Conservation (phyloP, 2,113 vertebrate genomes). For the Lampris incognitus region DNA sequence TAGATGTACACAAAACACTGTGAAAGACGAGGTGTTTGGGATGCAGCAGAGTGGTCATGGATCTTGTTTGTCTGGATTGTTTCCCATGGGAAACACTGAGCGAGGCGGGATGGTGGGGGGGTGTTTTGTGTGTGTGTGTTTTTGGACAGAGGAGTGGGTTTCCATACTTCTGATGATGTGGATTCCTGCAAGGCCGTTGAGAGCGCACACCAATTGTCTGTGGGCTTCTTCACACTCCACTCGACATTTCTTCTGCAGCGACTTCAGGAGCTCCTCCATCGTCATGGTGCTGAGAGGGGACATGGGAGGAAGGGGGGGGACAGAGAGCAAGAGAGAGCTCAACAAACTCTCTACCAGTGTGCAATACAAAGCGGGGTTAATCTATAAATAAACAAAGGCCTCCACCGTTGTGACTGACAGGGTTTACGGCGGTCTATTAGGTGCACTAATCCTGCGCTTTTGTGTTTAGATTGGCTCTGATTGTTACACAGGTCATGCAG, state of each 20-base stretch:
- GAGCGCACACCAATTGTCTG: conserved; percentile 94
- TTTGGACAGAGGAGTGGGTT: neutral
- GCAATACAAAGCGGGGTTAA: conserved; percentile 34
- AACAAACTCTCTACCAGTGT: conserved; percentile 17
- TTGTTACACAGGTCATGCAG: conserved; percentile 48
- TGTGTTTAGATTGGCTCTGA: conserved; percentile 10
- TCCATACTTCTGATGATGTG: conserved; percentile 96
- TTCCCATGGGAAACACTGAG: conserved; percentile 73
- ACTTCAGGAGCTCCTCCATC: conserved; percentile 96
- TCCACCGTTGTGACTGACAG: neutral
- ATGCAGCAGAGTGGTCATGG: conserved; percentile 42
- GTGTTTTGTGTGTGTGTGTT: too few relatives aligned
- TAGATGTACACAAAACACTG: conserved; percentile 35
- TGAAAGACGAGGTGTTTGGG: neutral
- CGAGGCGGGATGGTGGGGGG: neutral
- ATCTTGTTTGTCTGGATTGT: conserved; percentile 42
- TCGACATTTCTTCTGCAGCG: conserved; percentile 97
- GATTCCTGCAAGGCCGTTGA: conserved; percentile 97
- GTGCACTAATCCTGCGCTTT: neutral
- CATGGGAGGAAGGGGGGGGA: neutral
- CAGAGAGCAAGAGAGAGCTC: conserved; percentile 14
- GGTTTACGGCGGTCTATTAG: conserved; percentile 7
- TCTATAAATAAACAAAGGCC: conserved; percentile 56
- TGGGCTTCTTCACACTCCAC: conserved; percentile 98
- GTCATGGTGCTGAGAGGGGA: conserved; percentile 92